A percentile compares a stretch with the other conserved stretches of the same genome.
These are phyloP conservation scores for Calypte anna DNA, from an alignment of 2,113 vertebrate species.

Conservation along the genomic window DNA sequence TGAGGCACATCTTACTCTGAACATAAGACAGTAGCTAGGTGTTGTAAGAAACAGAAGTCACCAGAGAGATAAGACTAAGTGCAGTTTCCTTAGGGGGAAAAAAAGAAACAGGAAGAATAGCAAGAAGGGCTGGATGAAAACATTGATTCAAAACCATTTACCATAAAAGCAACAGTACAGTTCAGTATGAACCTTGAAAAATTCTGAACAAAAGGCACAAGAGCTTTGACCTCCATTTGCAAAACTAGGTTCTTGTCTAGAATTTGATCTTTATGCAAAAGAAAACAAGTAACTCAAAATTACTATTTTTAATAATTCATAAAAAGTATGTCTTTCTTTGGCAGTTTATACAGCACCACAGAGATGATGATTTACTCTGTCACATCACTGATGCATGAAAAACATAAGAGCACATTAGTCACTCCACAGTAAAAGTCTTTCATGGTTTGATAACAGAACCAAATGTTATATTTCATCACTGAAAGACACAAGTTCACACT, in stretches of 20 bases:
- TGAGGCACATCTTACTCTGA: neutral
- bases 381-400: conserved; percentile 28
- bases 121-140: neutral
- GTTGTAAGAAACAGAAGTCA: neutral
- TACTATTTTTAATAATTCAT: neutral
- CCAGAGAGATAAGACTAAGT: neutral
- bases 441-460: neutral
- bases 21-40: neutral
- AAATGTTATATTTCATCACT: neutral
- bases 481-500: neutral
- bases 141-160: neutral
- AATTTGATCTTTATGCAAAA: neutral
- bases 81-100: neutral
- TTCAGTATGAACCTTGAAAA: neutral
- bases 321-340: neutral
- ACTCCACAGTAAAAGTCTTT: neutral
- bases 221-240: neutral
- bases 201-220: neutral
- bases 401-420: neutral
- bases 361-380: conserved; percentile 25
- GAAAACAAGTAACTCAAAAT: neutral
- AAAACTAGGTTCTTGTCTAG: neutral
- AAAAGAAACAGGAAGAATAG: neutral
- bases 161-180: neutral
- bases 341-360: neutral